phyloP scores from a whole-genome alignment of 1,140 invertebrate genomes.

The Philopotamus ludificatus region DNA sequence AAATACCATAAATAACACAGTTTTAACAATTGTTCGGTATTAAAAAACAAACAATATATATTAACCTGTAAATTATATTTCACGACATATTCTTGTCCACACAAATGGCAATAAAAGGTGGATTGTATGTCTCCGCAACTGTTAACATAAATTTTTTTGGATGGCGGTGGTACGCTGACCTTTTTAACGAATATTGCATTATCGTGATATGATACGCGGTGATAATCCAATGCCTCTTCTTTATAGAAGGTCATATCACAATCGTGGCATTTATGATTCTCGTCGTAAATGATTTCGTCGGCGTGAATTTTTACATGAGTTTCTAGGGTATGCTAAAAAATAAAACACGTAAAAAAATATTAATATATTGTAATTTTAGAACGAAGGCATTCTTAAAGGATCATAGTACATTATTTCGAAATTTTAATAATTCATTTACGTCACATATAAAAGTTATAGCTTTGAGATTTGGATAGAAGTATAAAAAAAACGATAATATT shows the following conservation, averaged over 20 bases:
- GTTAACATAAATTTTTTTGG: constrained; percentile 60
- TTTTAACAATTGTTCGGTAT: not conserved
- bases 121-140: constrained; percentile 59
- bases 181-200: constrained; percentile 56
- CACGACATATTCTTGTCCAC: constrained; percentile 66
- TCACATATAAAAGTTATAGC: no score
- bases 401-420: constrained; percentile 10
- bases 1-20: not conserved
- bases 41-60: constrained; percentile 20
- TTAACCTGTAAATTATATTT: constrained; percentile 66
- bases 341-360: constrained; percentile 4
- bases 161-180: constrained; percentile 58
- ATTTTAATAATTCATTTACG: no score
- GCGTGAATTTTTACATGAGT: constrained; percentile 56
- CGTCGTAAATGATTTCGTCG: constrained; percentile 46
- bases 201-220: constrained; percentile 64
- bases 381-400: constrained; percentile 2
- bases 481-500: no score
- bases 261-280: constrained; percentile 57
- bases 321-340: constrained; percentile 60
- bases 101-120: constrained; percentile 68
- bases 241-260: constrained; percentile 62
- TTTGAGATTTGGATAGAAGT: no score
- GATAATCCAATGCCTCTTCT: constrained; percentile 62
- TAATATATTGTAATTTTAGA: constrained; percentile 5